phyloP scores from a whole-genome alignment of 1,140 invertebrate species.

The Parapsyche elsis region DNA sequence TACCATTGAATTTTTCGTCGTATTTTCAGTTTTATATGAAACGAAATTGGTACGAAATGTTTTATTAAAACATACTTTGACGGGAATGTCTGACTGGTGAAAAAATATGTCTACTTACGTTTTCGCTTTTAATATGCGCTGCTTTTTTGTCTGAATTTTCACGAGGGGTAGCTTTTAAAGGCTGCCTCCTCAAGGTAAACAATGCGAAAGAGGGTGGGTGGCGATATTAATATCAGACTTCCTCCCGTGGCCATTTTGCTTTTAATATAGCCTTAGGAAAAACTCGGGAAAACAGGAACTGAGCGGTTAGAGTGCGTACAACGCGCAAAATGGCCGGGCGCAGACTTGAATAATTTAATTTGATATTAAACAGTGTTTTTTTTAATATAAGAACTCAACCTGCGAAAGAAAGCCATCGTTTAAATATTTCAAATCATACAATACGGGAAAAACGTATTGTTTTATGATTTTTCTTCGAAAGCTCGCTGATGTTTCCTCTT shows the following conservation, averaged over 20 bases:
- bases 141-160: slow-evolving; percentile 20
- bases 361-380: background rate
- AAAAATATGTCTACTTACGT: too few relatives aligned
- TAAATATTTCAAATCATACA: too few relatives aligned
- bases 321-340: slow-evolving; percentile 9
- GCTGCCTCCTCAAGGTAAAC: slow-evolving; percentile 37
- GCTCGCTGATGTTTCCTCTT: background rate
- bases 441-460: too few relatives aligned
- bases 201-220: slow-evolving; percentile 42
- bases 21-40: too few relatives aligned
- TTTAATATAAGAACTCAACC: background rate
- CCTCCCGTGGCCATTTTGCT: slow-evolving; percentile 51
- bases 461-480: too few relatives aligned
- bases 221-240: slow-evolving; percentile 56
- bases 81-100: too few relatives aligned
- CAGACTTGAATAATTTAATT: background rate
- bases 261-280: slow-evolving; percentile 55
- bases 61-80: too few relatives aligned
- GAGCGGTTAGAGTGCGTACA: slow-evolving; percentile 46
- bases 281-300: slow-evolving; percentile 38
- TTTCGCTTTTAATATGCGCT: background rate
- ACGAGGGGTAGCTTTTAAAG: slow-evolving; percentile 39
- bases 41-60: too few relatives aligned
- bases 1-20: too few relatives aligned
- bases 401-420: background rate